Percentiles rank a stretch among this genome's conserved stretches.
Evolutionary conservation across 2,113 vertebrate species (phyloP).

Genomic region (Diphyllodes magnificus): DNA sequence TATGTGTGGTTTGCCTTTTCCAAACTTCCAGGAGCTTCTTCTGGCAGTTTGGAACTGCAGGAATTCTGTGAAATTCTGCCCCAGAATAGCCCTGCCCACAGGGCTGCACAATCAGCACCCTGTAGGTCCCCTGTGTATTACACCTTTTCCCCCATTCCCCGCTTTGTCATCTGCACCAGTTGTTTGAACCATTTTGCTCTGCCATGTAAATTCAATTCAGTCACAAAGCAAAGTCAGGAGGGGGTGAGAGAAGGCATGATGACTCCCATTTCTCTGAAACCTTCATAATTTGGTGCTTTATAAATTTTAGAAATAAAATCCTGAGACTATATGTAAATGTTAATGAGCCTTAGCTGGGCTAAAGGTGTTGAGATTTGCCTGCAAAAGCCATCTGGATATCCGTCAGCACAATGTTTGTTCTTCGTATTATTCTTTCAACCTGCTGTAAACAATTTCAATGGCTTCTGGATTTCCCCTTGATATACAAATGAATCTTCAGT

Average conservation of each 20-base stretch:
- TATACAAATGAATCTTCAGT: slow-evolving; percentile 9
- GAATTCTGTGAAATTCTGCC: background rate
- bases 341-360: background rate
- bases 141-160: background rate
- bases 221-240: background rate
- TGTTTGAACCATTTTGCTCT: background rate
- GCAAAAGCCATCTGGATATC: background rate
- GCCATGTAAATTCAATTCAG: background rate
- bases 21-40: background rate
- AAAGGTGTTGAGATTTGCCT: background rate
- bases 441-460: slow-evolving; percentile 27
- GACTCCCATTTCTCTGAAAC: background rate
- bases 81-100: background rate
- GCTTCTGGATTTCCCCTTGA: slow-evolving; percentile 37
- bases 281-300: background rate
- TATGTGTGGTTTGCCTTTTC: background rate
- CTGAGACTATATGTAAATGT: background rate
- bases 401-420: background rate
- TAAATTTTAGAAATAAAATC: background rate
- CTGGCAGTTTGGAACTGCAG: background rate
- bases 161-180: background rate
- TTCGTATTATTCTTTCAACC: background rate
- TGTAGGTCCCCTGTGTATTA: background rate
- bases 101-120: background rate
- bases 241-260: too few relatives aligned